Evolutionary conservation across 2,797 vertebrate species (phyloP).

Genomic region (Myotis myotis): DNA sequence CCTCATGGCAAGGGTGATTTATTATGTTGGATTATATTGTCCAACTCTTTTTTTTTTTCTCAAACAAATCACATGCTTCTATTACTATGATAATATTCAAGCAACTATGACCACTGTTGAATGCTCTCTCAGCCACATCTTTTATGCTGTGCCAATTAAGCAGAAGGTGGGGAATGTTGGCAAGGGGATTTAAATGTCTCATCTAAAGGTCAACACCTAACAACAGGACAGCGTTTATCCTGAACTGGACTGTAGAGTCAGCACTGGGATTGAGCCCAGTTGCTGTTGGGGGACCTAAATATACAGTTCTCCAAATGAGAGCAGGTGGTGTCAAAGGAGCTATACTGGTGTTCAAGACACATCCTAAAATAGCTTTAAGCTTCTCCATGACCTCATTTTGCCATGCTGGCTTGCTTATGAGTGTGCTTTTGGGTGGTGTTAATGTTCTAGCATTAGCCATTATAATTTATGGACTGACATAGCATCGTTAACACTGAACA

Average conservation of each 20-base stretch:
- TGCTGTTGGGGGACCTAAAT: conserved; percentile 72
- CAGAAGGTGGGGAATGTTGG: conserved; percentile 70
- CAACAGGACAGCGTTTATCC: conserved; percentile 69
- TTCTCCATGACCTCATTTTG: conserved; percentile 63
- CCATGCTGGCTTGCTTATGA: conserved; percentile 45
- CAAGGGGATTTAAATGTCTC: conserved; percentile 68
- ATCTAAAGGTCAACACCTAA: conserved; percentile 78
- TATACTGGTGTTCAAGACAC: conserved; percentile 35
- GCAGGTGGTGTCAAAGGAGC: conserved; percentile 72
- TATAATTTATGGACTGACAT: conserved; percentile 61
- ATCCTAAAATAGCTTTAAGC: conserved; percentile 73
- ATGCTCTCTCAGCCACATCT: conserved; percentile 70
- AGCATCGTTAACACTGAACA: conserved; percentile 61
- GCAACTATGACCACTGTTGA: conserved; percentile 44
- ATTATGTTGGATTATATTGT: conserved; percentile 73
- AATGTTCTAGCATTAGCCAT: conserved; percentile 68
- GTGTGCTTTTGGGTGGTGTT: conserved; percentile 64
- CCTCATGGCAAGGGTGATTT: conserved; percentile 67
- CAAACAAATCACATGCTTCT: conserved; percentile 74
- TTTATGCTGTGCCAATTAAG: conserved; percentile 77
- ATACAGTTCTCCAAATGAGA: conserved; percentile 70
- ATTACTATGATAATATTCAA: conserved; percentile 74
- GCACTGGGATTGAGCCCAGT: conserved; percentile 63
- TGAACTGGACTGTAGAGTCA: conserved; percentile 71
- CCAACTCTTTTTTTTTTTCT: conserved; percentile 39